A percentile compares a stretch with the other conserved stretches of the same genome.
These are phyloP conservation scores for Gonioctena quinquepunctata DNA, from an alignment of 1,140 invertebrate species.

Conservation along the genomic window DNA sequence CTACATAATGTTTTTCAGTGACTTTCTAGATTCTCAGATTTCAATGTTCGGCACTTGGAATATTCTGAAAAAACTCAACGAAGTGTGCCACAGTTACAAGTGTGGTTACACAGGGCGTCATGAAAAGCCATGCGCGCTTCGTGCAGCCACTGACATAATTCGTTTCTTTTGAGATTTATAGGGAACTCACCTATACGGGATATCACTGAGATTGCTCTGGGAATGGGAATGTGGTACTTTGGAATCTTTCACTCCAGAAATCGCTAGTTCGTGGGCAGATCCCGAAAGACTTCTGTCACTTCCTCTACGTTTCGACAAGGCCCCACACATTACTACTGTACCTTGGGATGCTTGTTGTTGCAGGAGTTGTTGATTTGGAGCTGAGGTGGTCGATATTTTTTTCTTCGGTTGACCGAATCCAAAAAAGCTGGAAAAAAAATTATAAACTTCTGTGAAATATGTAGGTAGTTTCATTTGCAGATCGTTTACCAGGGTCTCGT, in stretches of 20 bases:
- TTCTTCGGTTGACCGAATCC: slow-evolving; percentile 85
- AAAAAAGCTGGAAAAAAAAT: slow-evolving; percentile 88
- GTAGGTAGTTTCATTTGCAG: too few species aligned
- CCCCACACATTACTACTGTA: slow-evolving; percentile 50
- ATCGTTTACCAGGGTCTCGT: too few species aligned
- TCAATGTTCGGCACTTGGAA: not conserved
- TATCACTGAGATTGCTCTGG: slow-evolving; percentile 80
- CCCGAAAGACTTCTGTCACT: slow-evolving; percentile 82
- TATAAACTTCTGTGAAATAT: too few species aligned
- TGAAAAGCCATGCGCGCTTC: slow-evolving; percentile 34
- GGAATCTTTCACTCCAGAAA: slow-evolving; percentile 67
- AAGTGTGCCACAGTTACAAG: slow-evolving; percentile 15
- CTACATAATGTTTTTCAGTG: too few species aligned
- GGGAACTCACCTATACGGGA: slow-evolving; percentile 69
- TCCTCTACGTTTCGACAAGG: slow-evolving; percentile 67
- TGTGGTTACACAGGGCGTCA: slow-evolving; percentile 29
- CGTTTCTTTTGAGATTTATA: not conserved
- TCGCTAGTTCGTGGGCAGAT: slow-evolving; percentile 76
- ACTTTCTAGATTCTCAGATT: not conserved
- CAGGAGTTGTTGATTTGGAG: slow-evolving; percentile 57
- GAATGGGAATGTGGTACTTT: slow-evolving; percentile 77
- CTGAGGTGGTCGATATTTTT: slow-evolving; percentile 70
- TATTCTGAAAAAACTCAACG: not conserved
- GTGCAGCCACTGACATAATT: not conserved
- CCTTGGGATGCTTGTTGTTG: slow-evolving; percentile 51